phyloP scores from a whole-genome alignment of 2,113 vertebrate genomes.

The Lagopus leucura region DNA sequence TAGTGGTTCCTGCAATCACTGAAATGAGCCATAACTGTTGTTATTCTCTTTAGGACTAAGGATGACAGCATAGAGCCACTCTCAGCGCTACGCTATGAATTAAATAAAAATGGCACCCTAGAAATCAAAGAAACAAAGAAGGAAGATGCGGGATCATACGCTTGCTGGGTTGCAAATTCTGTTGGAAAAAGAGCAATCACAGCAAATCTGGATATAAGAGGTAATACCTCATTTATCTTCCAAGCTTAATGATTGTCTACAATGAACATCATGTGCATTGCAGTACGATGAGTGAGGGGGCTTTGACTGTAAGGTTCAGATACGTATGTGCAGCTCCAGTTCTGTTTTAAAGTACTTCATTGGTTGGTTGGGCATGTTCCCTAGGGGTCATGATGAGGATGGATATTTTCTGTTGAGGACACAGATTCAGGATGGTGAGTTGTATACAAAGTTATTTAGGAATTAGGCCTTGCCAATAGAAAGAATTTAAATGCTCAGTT shows the following conservation, averaged over 20 bases:
- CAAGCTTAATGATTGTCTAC: rapidly evolving
- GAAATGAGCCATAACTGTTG: not conserved
- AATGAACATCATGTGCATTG: rapidly evolving
- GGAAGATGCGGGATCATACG: slow-evolving; percentile 86
- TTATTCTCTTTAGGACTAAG: slow-evolving; percentile 79
- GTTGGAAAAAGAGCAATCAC: slow-evolving; percentile 86
- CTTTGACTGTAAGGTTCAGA: not conserved
- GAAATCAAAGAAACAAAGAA: slow-evolving; percentile 80
- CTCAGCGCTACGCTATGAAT: slow-evolving; percentile 68
- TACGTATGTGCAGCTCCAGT: not conserved
- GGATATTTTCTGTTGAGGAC: not conserved
- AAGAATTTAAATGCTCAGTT: not conserved
- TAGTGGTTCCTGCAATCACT: not conserved
- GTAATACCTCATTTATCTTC: slow-evolving; percentile 65
- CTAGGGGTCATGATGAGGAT: not conserved
- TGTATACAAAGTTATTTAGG: not conserved
- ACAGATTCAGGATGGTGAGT: not conserved
- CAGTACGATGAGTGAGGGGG: not conserved
- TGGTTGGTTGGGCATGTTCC: not conserved
- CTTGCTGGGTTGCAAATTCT: slow-evolving; percentile 86
- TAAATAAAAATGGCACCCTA: slow-evolving; percentile 85
- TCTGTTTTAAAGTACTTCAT: not conserved
- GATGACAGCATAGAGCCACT: slow-evolving; percentile 81
- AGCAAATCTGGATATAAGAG: slow-evolving; percentile 87
- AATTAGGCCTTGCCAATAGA: not conserved